These are phyloP conservation scores for Acanthococcus lagerstroemiae DNA, from an alignment of 2,888 invertebrate species.

Conservation along the genomic window DNA sequence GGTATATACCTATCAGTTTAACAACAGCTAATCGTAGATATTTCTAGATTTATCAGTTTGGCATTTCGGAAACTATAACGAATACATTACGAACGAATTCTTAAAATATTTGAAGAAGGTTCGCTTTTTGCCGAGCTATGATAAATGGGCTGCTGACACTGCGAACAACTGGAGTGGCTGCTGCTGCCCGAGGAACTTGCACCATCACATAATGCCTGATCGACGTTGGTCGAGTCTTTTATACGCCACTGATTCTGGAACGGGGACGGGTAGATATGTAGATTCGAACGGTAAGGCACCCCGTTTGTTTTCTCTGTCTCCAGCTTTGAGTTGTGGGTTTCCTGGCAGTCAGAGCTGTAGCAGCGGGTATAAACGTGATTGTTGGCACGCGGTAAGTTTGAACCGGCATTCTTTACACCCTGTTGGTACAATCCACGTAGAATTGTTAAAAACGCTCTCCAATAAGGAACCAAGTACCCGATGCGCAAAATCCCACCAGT, in stretches of 20 bases:
- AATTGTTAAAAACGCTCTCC: too few species aligned
- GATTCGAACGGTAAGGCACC: not conserved
- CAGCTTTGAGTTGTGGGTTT: not conserved
- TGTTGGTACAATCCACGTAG: too few species aligned
- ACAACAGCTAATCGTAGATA: too few species aligned
- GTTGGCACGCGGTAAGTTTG: not conserved
- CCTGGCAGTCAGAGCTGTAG: slow-evolving; percentile 15
- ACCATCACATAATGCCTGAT: slow-evolving; percentile 9
- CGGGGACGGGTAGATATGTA: slow-evolving; percentile 11
- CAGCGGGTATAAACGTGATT: slow-evolving; percentile 14
- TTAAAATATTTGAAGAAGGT: slow-evolving; percentile 19
- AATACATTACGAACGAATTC: not conserved
- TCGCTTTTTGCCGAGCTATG: slow-evolving; percentile 15
- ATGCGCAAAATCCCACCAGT: too few species aligned
- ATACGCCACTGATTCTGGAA: slow-evolving; percentile 13
- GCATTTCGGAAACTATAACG: too few species aligned
- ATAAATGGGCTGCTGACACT: slow-evolving; percentile 25
- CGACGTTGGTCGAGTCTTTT: not conserved
- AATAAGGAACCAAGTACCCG: too few species aligned
- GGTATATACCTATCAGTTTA: too few species aligned
- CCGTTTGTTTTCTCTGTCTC: too few species aligned
- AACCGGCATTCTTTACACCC: not conserved
- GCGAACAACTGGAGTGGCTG: slow-evolving; percentile 26
- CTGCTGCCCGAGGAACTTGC: slow-evolving; percentile 22
- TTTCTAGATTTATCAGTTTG: too few species aligned